Conservation (phyloP, 2,888 invertebrate genomes). For the Stenodera caucasica region DNA sequence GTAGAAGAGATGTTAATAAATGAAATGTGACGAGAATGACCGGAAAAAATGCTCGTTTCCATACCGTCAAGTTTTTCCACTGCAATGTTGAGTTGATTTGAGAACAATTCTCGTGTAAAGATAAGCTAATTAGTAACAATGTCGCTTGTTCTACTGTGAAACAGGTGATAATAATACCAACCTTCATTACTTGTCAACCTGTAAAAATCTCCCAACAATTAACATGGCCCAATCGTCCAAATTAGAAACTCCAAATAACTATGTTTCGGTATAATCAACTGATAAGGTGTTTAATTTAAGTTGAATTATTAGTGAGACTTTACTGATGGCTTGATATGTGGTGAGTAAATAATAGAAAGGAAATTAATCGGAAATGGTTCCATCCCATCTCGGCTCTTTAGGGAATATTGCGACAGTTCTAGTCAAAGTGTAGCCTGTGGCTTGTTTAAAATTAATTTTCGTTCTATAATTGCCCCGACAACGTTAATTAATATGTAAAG, state of each 20-base stretch:
- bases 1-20: constrained; percentile 41
- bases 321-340: constrained; percentile 5
- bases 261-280: not conserved
- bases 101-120: constrained; percentile 24
- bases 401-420: constrained; percentile 2
- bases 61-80: constrained; percentile 2
- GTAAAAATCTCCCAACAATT: constrained; percentile 8
- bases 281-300: not conserved
- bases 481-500: constrained; percentile 13
- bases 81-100: constrained; percentile 9
- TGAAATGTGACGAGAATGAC: constrained; percentile 46
- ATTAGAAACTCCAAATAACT: too few species aligned
- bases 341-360: constrained; percentile 37
- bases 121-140: constrained; percentile 18
- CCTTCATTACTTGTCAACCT: constrained; percentile 10
- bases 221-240: too few species aligned
- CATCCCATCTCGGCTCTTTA: constrained; percentile 23
- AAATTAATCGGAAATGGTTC: constrained; percentile 39
- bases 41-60: constrained; percentile 19
- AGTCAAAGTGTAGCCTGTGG: constrained; percentile 33
- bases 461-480: constrained; percentile 18
- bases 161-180: constrained; percentile 23
- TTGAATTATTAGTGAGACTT: not conserved
- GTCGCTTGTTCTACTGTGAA: constrained; percentile 18
- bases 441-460: constrained; percentile 39